Conservation (phyloP, 2,888 invertebrate genomes). For the Nipponacmea schrenckii region DNA sequence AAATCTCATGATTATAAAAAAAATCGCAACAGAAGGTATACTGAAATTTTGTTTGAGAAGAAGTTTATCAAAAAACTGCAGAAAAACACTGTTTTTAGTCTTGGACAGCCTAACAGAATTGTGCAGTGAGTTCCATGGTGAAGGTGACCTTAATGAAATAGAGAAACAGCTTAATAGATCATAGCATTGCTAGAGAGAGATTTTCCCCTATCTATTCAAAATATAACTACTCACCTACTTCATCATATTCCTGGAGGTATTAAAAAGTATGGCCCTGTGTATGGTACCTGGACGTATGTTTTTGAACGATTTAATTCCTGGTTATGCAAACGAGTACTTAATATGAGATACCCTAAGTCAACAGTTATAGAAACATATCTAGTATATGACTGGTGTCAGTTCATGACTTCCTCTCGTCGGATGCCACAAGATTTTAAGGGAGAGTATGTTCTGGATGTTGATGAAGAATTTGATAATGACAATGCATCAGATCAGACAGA, state of each 20-base stretch:
- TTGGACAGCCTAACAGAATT: constrained; percentile 11
- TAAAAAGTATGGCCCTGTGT: constrained; percentile 13
- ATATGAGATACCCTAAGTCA: constrained; percentile 18
- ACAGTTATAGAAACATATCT: constrained; percentile 20
- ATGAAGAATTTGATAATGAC: too few relatives aligned
- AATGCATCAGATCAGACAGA: too few relatives aligned
- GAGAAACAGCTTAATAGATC: constrained; percentile 1
- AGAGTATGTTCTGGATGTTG: too few relatives aligned
- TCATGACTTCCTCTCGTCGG: not conserved
- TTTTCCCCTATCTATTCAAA: constrained; percentile 13
- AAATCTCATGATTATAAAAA: not conserved
- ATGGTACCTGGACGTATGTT: constrained; percentile 18
- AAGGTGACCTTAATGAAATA: too few relatives aligned
- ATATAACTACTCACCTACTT: constrained; percentile 15
- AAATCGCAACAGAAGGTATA: not conserved
- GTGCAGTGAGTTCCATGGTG: constrained; percentile 9
- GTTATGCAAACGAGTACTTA: constrained; percentile 11
- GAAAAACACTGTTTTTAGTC: constrained; percentile 14
- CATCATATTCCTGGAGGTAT: not conserved
- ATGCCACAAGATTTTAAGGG: too few relatives aligned
- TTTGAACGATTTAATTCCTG: constrained; percentile 20
- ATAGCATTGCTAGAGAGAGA: constrained; percentile 10
- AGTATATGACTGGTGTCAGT: constrained; percentile 5
- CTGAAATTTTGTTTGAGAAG: not conserved
- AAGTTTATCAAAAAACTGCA: not conserved